Evolutionary conservation across 37 sponge, comb jelly and placozoan genomes (phyloP), one percentile per base, ranked within the genome.

Genomic region (Aplysina aerophoba): DNA sequence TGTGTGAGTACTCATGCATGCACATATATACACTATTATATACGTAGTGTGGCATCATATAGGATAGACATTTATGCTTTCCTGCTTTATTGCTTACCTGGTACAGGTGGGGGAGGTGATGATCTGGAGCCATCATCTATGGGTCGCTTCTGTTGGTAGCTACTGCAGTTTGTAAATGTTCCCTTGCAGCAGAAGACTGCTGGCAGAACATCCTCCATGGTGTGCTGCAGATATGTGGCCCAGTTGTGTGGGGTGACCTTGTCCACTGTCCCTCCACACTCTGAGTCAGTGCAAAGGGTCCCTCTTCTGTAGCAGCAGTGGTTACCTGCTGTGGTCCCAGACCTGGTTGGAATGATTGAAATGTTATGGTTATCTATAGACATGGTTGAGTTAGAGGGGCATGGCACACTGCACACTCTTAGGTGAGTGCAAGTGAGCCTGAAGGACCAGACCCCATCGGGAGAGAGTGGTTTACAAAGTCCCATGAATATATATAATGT

Each of bases 131-230:
- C 73, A 81, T 72, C 66, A 75, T 90, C 90, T 36, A 81, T 81
- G 20, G 90, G 90, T 16, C 90, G 78, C 15, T 81, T 39, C 20
- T 90, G 79, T 74, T 85, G 85, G 57, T 85, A 90, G 55, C 17
- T 60, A 35, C 19, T 50, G 81, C 90, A 90, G 27, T 82, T 69
- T 1, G 83, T 60, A 31, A 85, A 90, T 53, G 4, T 4, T 3
- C 81, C 86, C 62, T 77, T 85, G 39, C 90, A 90, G 82, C 90
- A 90, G 19, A 84, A 37, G 24, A 74, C n/a, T 25, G 35, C 81
- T 4, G 90, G 90, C 36, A 82, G 20, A 36, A 90, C 58, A 65
- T 90, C 90, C 22, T 61, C 40, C 12, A 73, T 15, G 22, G 62
- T 64, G 39, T 90, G 90, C 50, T 55, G 40, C 39, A 81, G 25